Percentiles rank a stretch among this genome's conserved stretches.
These are phyloP conservation scores for Zootoca vivipara DNA, from an alignment of 2,113 vertebrate species.

Conservation along the genomic window DNA sequence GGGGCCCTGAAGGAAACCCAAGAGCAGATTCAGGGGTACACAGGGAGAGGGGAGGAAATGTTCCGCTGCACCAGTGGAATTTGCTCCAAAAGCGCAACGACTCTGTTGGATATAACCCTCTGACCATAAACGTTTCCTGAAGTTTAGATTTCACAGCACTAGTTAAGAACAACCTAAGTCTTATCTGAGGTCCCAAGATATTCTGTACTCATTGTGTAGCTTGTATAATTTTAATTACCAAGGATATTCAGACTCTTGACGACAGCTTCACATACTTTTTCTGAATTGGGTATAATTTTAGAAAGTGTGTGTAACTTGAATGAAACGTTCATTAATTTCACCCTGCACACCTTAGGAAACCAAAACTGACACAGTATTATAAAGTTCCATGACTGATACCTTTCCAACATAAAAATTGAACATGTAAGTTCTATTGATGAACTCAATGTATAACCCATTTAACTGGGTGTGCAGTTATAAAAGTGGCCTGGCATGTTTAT, in stretches of 20 bases:
- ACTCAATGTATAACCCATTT: conserved; percentile 57
- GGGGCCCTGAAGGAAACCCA: no score
- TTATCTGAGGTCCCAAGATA: conserved; percentile 7
- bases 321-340: neutral
- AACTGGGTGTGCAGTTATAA: conserved; percentile 41
- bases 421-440: neutral
- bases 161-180: conserved; percentile 43
- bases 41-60: no score
- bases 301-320: neutral
- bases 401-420: neutral
- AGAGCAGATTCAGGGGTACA: no score
- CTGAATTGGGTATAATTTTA: neutral
- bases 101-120: no score
- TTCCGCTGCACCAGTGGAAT: no score
- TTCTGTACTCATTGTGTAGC: conserved; percentile 51
- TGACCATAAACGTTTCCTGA: conserved; percentile 61
- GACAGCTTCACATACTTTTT: neutral
- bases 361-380: neutral
- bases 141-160: conserved; percentile 68
- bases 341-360: neutral
- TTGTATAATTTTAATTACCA: conserved; percentile 39
- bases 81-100: no score
- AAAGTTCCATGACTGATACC: neutral
- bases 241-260: conserved; percentile 20
- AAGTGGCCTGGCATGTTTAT: conserved; percentile 42